Conservation (phyloP, 2,113 vertebrate species). For the Symphodus melops region DNA sequence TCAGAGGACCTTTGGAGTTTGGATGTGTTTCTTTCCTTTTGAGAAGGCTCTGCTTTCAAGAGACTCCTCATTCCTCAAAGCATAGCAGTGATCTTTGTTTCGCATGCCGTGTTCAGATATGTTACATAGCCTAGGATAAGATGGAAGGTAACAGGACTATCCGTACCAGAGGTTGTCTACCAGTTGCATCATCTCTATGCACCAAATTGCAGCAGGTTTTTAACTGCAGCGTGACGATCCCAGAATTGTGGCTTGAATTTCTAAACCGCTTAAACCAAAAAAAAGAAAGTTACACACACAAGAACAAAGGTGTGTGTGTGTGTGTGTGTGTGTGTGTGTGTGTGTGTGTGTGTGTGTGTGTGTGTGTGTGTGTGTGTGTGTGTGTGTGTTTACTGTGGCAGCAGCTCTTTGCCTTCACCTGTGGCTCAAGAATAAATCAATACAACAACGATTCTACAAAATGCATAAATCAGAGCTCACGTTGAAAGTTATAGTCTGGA, state of each 20-base stretch:
- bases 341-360: too few relatives aligned
- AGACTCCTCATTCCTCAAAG: background rate
- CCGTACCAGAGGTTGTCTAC: slow-evolving; percentile 76
- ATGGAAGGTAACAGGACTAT: slow-evolving; percentile 68
- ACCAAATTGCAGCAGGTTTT: slow-evolving; percentile 84
- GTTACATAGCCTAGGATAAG: slow-evolving; percentile 40
- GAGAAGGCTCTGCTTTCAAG: slow-evolving; percentile 14
- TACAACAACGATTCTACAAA: background rate
- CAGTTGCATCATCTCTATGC: slow-evolving; percentile 84
- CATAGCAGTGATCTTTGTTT: slow-evolving; percentile 23
- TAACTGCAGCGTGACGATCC: slow-evolving; percentile 81
- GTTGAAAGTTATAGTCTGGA: background rate
- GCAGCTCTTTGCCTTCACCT: slow-evolving; percentile 37
- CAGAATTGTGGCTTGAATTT: slow-evolving; percentile 63
- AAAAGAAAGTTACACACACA: slow-evolving; percentile 7
- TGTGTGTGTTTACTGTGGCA: background rate
- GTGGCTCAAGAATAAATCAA: slow-evolving; percentile 34
- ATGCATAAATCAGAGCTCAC: background rate
- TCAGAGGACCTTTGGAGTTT: slow-evolving; percentile 23
- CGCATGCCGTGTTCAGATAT: slow-evolving; percentile 23
- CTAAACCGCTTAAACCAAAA: slow-evolving; percentile 49
- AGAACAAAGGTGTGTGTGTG: slow-evolving; percentile 19
- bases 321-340: too few relatives aligned
- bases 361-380: too few relatives aligned
- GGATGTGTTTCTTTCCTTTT: slow-evolving; percentile 29